A percentile compares a stretch with the other conserved stretches of the same genome.
phyloP scores from a whole-genome alignment of 2,113 vertebrate genomes.

The Macrotis lagotis region DNA sequence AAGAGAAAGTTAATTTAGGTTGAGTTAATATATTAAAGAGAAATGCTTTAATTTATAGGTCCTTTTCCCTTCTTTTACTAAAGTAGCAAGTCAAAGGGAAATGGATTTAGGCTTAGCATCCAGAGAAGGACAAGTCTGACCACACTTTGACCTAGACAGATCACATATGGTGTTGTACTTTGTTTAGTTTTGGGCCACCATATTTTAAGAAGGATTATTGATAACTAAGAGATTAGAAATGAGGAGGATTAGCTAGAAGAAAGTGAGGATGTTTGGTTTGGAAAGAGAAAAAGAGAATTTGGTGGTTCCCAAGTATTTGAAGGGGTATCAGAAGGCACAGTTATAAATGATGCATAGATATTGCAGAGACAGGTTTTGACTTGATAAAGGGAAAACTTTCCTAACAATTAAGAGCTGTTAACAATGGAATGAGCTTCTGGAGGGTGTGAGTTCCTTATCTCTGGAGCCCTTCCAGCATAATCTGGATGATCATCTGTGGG shows the following conservation, averaged over 20 bases:
- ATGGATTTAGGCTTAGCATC: not conserved
- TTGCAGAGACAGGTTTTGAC: not conserved
- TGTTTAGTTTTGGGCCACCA: not conserved
- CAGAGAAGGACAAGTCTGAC: not conserved
- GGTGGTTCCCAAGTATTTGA: not conserved
- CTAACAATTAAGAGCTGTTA: not conserved
- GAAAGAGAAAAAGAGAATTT: not conserved
- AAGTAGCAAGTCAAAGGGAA: slow-evolving; percentile 21
- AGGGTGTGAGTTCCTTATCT: not conserved
- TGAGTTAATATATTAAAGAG: not conserved
- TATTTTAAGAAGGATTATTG: not conserved
- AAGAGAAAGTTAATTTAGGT: not conserved
- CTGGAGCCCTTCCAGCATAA: not conserved
- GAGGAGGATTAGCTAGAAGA: not conserved
- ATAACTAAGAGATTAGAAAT: not conserved
- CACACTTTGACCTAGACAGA: not conserved
- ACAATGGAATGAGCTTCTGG: not conserved
- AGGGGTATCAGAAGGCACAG: not conserved
- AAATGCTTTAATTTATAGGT: not conserved
- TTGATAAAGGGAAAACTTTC: not conserved
- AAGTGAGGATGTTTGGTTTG: not conserved
- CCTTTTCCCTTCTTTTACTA: slow-evolving; percentile 31
- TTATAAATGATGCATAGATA: not conserved
- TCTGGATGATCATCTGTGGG: not conserved
- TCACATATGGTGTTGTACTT: not conserved